A percentile compares a stretch with the other conserved stretches of the same genome.
These are phyloP conservation scores for Etheostoma perlongum DNA, from an alignment of 2,797 vertebrate genomes.

Conservation along the genomic window DNA sequence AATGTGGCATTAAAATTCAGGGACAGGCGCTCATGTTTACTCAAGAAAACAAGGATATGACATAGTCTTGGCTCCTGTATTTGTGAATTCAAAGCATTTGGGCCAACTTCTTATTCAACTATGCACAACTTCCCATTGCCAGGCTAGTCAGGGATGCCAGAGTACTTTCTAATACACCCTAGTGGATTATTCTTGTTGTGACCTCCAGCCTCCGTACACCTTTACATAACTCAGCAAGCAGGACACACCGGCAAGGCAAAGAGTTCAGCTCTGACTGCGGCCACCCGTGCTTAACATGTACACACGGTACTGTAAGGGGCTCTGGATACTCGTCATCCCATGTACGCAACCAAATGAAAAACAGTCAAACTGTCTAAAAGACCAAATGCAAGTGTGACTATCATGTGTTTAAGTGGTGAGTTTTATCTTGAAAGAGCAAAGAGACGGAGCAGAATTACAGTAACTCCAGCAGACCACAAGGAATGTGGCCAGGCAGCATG, in stretches of 20 bases:
- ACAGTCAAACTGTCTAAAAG: constrained; percentile 1
- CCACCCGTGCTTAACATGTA: constrained; percentile 15
- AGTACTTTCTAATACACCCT: constrained; percentile 55
- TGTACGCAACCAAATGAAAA: constrained; percentile 5
- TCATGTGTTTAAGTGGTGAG: constrained; percentile 34
- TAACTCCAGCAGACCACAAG: constrained; percentile 77
- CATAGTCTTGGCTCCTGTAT: constrained; percentile 61
- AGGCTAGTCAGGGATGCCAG: constrained; percentile 51
- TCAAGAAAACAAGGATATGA: constrained; percentile 60
- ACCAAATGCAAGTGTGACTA: constrained; percentile 35
- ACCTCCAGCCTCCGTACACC: constrained; percentile 47
- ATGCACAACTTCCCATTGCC: constrained; percentile 56
- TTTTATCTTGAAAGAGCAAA: constrained; percentile 54
- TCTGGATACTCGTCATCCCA: not conserved
- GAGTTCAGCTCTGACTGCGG: constrained; percentile 4
- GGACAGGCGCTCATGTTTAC: constrained; percentile 55
- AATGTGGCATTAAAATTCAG: constrained; percentile 59
- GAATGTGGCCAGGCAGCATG: constrained; percentile 77
- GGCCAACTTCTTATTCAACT: constrained; percentile 61
- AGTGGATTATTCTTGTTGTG: constrained; percentile 41
- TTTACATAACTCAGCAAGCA: constrained; percentile 45
- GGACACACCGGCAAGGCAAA: constrained; percentile 18
- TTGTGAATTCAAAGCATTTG: constrained; percentile 59
- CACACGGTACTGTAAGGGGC: not conserved
- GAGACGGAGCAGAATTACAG: constrained; percentile 63